Conservation (phyloP, 2,113 vertebrate species). For the Heliornis fulica region DNA sequence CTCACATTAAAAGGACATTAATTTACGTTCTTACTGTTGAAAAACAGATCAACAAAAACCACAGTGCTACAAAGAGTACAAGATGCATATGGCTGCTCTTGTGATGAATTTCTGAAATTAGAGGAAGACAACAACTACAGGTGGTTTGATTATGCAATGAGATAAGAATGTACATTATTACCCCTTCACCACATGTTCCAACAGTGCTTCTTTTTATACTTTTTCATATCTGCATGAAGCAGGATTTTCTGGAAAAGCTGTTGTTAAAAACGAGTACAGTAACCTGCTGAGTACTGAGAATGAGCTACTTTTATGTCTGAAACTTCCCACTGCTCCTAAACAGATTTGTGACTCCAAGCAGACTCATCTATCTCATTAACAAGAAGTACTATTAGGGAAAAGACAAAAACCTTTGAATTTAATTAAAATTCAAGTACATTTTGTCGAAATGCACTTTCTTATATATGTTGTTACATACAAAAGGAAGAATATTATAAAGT, state of each 20-base stretch:
- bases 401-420: conserved; percentile 31
- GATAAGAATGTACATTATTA: background rate
- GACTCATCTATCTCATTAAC: conserved; percentile 61
- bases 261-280: conserved; percentile 41
- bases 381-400: conserved; percentile 14
- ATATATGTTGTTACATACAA: background rate
- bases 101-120: background rate
- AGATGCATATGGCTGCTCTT: background rate
- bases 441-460: conserved; percentile 10
- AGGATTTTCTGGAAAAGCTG: conserved; percentile 21
- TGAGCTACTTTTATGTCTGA: conserved; percentile 49
- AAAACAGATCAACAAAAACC: background rate
- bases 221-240: background rate
- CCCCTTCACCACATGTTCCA: background rate
- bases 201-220: background rate
- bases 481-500: background rate
- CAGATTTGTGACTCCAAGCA: conserved; percentile 42
- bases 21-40: background rate
- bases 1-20: background rate
- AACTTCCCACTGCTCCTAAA: conserved; percentile 49
- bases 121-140: background rate
- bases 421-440: conserved; percentile 47
- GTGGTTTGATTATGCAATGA: background rate
- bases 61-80: background rate
- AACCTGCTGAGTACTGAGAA: conserved; percentile 52